phyloP scores from a whole-genome alignment of 2,113 vertebrate species.

The Oryzias celebensis region DNA sequence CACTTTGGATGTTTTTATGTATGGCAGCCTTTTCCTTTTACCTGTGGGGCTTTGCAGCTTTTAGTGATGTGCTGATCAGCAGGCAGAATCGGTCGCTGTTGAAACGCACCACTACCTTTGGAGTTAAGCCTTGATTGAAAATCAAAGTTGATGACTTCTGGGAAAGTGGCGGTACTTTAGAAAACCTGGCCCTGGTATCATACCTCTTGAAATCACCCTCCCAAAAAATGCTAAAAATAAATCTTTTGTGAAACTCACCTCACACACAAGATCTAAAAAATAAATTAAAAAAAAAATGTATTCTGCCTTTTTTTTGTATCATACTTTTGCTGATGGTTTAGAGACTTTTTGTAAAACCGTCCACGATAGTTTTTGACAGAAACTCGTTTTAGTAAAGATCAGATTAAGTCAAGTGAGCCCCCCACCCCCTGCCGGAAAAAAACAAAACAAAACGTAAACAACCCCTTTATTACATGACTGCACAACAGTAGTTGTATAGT shows the following conservation, averaged over 20 bases:
- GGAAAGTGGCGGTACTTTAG: not conserved
- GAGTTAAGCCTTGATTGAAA: slow-evolving; percentile 22
- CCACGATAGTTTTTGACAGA: too few species aligned
- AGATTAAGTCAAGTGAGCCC: too few species aligned
- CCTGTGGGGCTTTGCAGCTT: not conserved
- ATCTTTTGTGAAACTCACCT: slow-evolving; percentile 4
- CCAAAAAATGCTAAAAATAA: not conserved
- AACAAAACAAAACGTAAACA: too few species aligned
- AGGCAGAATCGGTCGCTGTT: not conserved
- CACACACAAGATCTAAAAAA: not conserved
- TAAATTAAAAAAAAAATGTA: too few species aligned
- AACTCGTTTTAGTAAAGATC: too few species aligned
- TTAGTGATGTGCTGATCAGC: slow-evolving; percentile 7
- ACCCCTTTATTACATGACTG: too few species aligned
- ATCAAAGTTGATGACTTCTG: slow-evolving; percentile 19
- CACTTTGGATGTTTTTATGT: too few species aligned
- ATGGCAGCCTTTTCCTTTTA: not conserved
- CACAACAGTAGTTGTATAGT: too few species aligned
- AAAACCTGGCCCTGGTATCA: slow-evolving; percentile 1
- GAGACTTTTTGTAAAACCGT: too few species aligned
- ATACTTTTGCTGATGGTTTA: too few species aligned
- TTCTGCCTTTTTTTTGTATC: too few species aligned
- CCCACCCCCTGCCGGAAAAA: too few species aligned
- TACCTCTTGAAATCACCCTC: not conserved
- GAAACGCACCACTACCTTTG: slow-evolving; percentile 6